Conservation (phyloP, 2,888 invertebrate genomes). For the Elegia similella region DNA sequence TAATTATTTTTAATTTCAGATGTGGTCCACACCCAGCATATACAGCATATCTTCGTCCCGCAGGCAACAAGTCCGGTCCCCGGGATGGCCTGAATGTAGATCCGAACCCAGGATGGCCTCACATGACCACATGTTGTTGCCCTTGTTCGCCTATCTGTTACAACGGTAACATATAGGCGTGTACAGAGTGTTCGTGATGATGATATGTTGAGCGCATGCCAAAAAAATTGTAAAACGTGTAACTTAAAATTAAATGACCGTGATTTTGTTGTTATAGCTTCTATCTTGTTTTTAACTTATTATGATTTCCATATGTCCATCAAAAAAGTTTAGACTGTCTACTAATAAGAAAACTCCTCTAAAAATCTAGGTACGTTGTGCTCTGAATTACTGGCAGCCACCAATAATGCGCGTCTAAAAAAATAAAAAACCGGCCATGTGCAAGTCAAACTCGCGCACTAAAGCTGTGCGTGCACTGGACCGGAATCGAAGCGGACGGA, state of each 20-base stretch:
- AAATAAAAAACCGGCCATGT: too few relatives aligned
- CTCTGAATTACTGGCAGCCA: too few relatives aligned
- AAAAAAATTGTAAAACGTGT: slow-evolving; percentile 12
- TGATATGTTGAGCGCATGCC: background rate
- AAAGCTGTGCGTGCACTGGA: too few relatives aligned
- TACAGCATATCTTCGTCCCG: background rate
- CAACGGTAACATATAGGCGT: background rate
- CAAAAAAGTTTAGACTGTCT: too few relatives aligned
- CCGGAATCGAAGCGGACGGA: too few relatives aligned
- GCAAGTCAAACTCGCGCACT: too few relatives aligned
- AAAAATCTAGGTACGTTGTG: too few relatives aligned
- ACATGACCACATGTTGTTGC: background rate
- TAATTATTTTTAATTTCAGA: background rate
- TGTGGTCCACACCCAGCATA: slow-evolving; percentile 2
- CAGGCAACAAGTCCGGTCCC: slow-evolving; percentile 4
- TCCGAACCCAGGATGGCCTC: slow-evolving; percentile 7
- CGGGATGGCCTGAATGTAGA: background rate
- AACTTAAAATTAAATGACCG: slow-evolving; percentile 7
- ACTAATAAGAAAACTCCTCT: too few relatives aligned
- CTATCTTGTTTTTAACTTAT: background rate
- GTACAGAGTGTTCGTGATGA: background rate
- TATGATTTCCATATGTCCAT: too few relatives aligned
- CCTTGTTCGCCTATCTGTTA: background rate
- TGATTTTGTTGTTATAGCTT: background rate
- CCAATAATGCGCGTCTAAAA: too few relatives aligned